Base-by-base conservation (phyloP, 30 jellyfish, hydroid and myxozoan species). In the Aurelia aurita complex sp. Pacific region DNA sequence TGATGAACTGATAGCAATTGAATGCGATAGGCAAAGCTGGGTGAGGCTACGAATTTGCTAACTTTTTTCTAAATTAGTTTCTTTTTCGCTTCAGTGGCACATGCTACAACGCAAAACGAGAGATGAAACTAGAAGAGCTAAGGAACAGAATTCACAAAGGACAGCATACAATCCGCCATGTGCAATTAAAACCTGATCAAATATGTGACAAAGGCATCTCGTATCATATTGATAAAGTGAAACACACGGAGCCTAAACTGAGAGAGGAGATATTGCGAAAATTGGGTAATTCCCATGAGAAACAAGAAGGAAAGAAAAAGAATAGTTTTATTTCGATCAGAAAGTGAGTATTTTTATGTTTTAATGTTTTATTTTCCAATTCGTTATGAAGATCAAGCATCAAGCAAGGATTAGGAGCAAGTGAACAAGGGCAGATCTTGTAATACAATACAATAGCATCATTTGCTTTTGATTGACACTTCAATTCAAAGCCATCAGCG, bases 151-250 rank as follows among this genome's bases (percentile, higher is more conserved):
- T 86, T 10, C 54, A 74, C 71, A 65, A 40, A 55, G 83, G 76
- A 17, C 87, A 86, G 74, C 95, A 86, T 40, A 86, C 95, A 50
- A 86, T 86, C 8, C 88, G 83, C 11, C 95, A 86, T 59, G 53
- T 86, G 63, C 76, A 57, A 54, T 29, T 86, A 64, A 76, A 86
- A 15, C 76, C 95, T 33, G 73, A 77, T 42, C 89, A 86, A 63
- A 46, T 76, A 18, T 89, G 84, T 14, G 95, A 86, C 15, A 54
- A 50, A 67, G 95, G 95, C 61, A 86, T 86, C 65, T 64, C 85
- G 50, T 55, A 76, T 9, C 61, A 76, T 32, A 59, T 86, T 33
- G 85, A 76, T 18, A 86, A 78, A 69, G 52, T 55, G 18, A 82
- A 60, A 66, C 11, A 54, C 52, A 42, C 76, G 29, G 89, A 73